A percentile compares a stretch with the other conserved stretches of the same genome.
Evolutionary conservation across 2,113 vertebrate genomes (phyloP).

Genomic region (Odocoileus virginianus): DNA sequence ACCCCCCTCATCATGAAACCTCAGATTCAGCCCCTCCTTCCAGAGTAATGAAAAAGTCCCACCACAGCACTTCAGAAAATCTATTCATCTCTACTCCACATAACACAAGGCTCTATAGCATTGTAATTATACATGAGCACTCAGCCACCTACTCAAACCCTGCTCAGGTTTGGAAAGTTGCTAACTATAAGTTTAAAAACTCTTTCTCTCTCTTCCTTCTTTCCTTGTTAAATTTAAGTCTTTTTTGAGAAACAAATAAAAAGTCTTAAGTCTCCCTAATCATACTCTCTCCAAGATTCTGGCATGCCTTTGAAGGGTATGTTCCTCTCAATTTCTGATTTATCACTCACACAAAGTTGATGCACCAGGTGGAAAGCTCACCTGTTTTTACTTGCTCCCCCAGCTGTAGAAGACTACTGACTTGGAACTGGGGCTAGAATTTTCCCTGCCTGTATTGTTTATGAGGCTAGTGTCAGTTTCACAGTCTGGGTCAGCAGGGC

Average conservation of each 20-base stretch:
- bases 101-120: not conserved
- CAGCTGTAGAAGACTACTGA: not conserved
- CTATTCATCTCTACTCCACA: not conserved
- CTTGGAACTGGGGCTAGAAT: not conserved
- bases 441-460: not conserved
- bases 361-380: not conserved
- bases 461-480: not conserved
- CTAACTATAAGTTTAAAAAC: not conserved
- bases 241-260: not conserved
- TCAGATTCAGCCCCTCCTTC: not conserved
- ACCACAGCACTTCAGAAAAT: not conserved
- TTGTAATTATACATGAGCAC: not conserved
- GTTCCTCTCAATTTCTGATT: not conserved
- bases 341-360: not conserved
- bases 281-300: not conserved
- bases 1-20: not conserved
- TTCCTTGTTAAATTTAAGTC: not conserved
- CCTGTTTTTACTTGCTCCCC: not conserved
- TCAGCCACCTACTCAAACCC: not conserved
- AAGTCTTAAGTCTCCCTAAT: not conserved
- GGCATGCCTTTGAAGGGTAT: rapidly evolving
- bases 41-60: not conserved
- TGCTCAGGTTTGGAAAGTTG: not conserved
- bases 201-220: not conserved
- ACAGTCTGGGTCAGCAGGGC: not conserved